Base-by-base conservation (phyloP, 2,113 vertebrate species). In the Hypocryptadius cinnamomeus region DNA sequence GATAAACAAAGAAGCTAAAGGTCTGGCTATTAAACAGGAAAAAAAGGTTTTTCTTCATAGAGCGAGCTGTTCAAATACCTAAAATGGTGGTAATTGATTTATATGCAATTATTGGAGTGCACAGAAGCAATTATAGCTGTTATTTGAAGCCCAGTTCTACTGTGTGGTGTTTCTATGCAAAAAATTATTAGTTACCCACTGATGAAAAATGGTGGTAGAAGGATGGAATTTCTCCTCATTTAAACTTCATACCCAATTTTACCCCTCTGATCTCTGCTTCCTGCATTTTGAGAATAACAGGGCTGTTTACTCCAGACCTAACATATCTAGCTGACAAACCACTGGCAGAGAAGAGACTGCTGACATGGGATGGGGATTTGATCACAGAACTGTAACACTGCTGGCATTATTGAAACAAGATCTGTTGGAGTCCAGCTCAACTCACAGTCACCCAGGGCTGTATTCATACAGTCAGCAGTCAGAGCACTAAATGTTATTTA, bases 51-150 rank as follows among this genome's bases (percentile, higher is more conserved):
- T 87, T 93, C 85, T 89, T 90, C 44, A 21, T 15, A 76, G 70
- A 79, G 23, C 11, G 1, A 85, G 79, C 77, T 85, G 63, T 94
- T 94, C 50, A 88, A 71, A 95, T 61, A 78, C 40, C 64, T 85
- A 53, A 71, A 95, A 96, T 53, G 53, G 40, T 69, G 48, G 76
- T 94, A 95, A 96, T 92, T 92, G 85, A 95, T 95, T 93, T 93
- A 91, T 45, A 93, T 83, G 76, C 65, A 90, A 93, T 95, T 93
- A 95, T 57, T 94, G 80, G 73, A 95, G 82, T 50, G 65, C 88
- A 83, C 28, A 88, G 90, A 87, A 90, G 94, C 92, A 96, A 96
- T 96, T 94, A 93, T 1, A 50, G 65, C 82, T 79, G 30, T 61
- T 90, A n/a, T 61, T 56, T 74, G n/a, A 94, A 86, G 76, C 61